Conservation (phyloP, 2,113 vertebrate genomes). For the Manacus vitellinus region DNA sequence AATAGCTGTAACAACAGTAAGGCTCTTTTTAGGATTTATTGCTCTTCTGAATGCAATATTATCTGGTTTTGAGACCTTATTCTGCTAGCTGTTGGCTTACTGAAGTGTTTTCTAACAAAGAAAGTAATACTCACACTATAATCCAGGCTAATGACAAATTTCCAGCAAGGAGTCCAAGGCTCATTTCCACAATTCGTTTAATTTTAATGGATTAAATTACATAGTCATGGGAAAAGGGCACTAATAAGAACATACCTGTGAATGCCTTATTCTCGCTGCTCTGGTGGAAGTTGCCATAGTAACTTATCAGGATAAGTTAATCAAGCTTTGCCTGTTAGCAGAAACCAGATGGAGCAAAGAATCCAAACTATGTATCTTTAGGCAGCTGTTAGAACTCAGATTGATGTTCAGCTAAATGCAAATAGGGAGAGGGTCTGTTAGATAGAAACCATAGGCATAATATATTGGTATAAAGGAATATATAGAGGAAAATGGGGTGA, state of each 20-base stretch:
- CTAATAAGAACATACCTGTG: not conserved
- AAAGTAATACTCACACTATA: not conserved
- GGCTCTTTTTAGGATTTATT: not conserved
- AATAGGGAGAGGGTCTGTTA: not conserved
- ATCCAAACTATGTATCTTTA: not conserved
- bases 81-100: not conserved
- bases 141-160: not conserved
- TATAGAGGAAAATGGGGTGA: not conserved
- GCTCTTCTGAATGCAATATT: not conserved
- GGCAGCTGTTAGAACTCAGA: not conserved
- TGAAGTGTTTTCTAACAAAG: not conserved
- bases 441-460: not conserved
- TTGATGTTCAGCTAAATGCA: not conserved
- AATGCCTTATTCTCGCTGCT: not conserved
- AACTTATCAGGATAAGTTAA: slow-evolving; percentile 39
- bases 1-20: not conserved
- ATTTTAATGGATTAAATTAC: slow-evolving; percentile 16
- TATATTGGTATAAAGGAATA: not conserved
- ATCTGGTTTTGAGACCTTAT: not conserved
- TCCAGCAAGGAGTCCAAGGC: not conserved
- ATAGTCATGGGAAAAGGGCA: not conserved
- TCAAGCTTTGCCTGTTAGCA: slow-evolving; percentile 19
- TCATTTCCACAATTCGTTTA: not conserved
- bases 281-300: slow-evolving; percentile 33
- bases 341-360: not conserved